phyloP scores from a whole-genome alignment of 2,113 vertebrate species.

The Aegithalos caudatus region DNA sequence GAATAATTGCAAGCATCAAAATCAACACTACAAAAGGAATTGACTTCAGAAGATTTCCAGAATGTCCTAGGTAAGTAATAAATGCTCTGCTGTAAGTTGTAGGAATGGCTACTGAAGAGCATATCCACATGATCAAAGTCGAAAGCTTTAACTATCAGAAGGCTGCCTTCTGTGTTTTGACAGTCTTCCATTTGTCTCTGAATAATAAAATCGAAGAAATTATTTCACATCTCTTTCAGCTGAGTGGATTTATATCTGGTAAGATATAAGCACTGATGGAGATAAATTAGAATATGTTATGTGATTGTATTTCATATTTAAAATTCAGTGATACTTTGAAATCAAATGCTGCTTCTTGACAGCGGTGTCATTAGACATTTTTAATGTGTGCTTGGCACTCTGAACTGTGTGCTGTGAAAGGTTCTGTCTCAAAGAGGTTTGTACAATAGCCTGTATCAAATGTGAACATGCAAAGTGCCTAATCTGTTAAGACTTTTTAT shows the following conservation, averaged over 20 bases:
- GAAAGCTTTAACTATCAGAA: conserved; percentile 39
- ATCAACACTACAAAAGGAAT: not conserved
- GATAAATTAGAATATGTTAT: not conserved
- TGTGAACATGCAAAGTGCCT: not conserved
- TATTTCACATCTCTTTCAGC: conserved; percentile 51
- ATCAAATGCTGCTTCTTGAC: not conserved
- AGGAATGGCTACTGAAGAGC: conserved; percentile 28
- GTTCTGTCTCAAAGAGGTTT: not conserved
- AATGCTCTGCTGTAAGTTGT: conserved; percentile 11
- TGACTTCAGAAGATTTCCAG: conserved; percentile 38
- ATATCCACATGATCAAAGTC: conserved; percentile 40
- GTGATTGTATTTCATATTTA: not conserved
- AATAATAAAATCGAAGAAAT: conserved; percentile 23
- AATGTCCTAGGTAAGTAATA: conserved; percentile 4
- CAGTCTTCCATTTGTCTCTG: conserved; percentile 3
- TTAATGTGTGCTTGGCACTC: not conserved
- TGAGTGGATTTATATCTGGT: conserved; percentile 39
- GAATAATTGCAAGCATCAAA: conserved; percentile 20
- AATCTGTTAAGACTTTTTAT: not conserved
- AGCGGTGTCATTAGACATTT: not conserved
- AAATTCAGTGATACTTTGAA: not conserved
- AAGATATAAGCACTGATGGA: not conserved
- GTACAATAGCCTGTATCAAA: not conserved
- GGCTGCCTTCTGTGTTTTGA: conserved; percentile 65
- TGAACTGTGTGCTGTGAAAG: not conserved